Base-by-base conservation (phyloP, 2,797 vertebrate species). In the Gymnodraco acuticeps region DNA sequence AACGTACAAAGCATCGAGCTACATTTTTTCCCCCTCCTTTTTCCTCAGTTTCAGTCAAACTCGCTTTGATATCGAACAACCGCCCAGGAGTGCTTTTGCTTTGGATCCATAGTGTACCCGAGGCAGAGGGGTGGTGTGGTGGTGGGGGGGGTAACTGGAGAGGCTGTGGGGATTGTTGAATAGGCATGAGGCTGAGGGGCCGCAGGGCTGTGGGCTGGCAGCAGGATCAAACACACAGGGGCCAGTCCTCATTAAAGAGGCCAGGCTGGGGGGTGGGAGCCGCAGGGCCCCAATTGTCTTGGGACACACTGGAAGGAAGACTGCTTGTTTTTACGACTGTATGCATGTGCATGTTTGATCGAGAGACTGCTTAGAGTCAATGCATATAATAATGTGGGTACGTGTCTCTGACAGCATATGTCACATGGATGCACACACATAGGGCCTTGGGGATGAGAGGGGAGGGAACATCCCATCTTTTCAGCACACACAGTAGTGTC, bases 221-320 rank as follows among this genome's bases (percentile, higher is more conserved):
- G 79, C 75, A 65, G 89, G 90, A 94, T 95, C 93, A 94, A 95
- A 94, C 87, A 63, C 77, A 71, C 77, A 85, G 80, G 88, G 86
- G 84, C 88, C 78, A 65, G 69, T 79, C 73, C 92, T 94, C 92
- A 95, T 95, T 95, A 95, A 91, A 80, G 83, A 86, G 88, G 86
- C 87, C 77, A 85, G 81, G 85, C 86, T 85, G 75, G 84, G 78
- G 81, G 78, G 79, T 60, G 80, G 86, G 64, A 79, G 84, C 78
- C 11, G 20, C 43, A 51, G 81, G 83, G 80, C 67, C 84, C 73
- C 55, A 51, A 82, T 82, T 80, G 87, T 93, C 88, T 77, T 45
- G 89, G 85, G 90, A 92, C 72, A 68, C 54, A 69, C 72, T 46
- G 27, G 55, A 60, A 87, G 48, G 54, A 83, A 59, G 77, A 65